Evolutionary conservation across 1,140 invertebrate genomes (phyloP), one percentile per base, ranked within the genome.

Genomic region (Drosophila fuyamai): DNA sequence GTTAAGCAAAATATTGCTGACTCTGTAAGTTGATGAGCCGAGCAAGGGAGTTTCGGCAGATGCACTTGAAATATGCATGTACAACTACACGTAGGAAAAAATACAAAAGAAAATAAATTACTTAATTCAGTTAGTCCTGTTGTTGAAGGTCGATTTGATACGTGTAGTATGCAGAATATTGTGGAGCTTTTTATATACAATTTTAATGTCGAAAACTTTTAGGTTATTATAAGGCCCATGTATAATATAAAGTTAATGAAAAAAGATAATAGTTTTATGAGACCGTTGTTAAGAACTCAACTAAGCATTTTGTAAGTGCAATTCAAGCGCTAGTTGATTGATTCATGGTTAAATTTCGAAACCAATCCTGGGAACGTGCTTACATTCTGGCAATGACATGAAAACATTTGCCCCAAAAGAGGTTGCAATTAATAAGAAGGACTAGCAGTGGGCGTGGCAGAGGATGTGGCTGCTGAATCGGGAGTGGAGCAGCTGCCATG

Each of bases 401-500:
- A 47, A 76, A 66, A 53, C 62, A 76, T 59, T 66, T 74, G 48
- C 47, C 27, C 41, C 29, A 32, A 61, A 67, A 56, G 50, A 36
- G 43, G 32, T 43, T 53, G 76, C 73, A 88, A 88, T 88, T 86
- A 86, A 86, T 88, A 79, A 85, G 43, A 53, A 47, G 41, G 47
- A 51, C 36, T 67, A 35, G 61, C 46, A 29, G 18, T 9, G 41
- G 75, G 29, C 38, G 40, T 41, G 35, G 14, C n/a, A 32, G 35
- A 41, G 35, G 13, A 51, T 35, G 4, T 32, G 47, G 13, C 13
- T 16, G 14, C 13, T 70, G 66, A 14, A 47, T 40, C 35, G 48
- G 16, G n/a, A 56, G 35, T 18, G 67, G 18, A 41, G 65, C 65
- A 71, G 67, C 65, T 71, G 65, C 65, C 67, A 70, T 46, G 35